Percentiles rank a stretch among this genome's conserved stretches.
These are phyloP conservation scores for Bombus polaris DNA, from an alignment of 1,140 invertebrate species.

Conservation along the genomic window DNA sequence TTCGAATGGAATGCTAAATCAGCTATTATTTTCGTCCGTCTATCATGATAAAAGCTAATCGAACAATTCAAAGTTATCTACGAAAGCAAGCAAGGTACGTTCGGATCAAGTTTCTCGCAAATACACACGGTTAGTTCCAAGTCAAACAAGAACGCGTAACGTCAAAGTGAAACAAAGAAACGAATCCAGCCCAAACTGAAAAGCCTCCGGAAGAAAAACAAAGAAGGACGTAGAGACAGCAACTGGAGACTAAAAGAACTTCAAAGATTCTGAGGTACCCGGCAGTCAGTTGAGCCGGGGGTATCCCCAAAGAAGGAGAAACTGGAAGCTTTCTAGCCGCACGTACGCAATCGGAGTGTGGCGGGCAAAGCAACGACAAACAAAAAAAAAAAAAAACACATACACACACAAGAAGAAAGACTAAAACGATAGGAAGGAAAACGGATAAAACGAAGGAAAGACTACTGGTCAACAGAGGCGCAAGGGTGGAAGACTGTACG, in stretches of 20 bases:
- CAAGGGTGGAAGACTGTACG: conserved; percentile 49
- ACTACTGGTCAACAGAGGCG: conserved; percentile 43
- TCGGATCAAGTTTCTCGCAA: neutral
- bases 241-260: conserved; percentile 22
- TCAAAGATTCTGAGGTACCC: conserved; percentile 32
- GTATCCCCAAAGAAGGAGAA: conserved; percentile 40
- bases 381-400: neutral
- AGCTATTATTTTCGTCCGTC: neutral
- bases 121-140: neutral
- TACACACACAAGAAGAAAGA: neutral
- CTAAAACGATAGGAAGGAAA: conserved; percentile 5
- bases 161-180: neutral
- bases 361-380: neutral
- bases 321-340: conserved; percentile 45
- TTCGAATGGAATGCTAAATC: neutral
- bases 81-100: too few species aligned
- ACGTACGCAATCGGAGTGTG: conserved; percentile 61
- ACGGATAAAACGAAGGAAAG: conserved; percentile 6
- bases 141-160: neutral
- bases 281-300: conserved; percentile 20
- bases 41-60: neutral
- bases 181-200: neutral
- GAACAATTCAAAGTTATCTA: neutral
- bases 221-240: neutral
- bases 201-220: conserved; percentile 12